Base-by-base conservation (phyloP, 2,888 invertebrate species). In the Cheilosia grossa region DNA sequence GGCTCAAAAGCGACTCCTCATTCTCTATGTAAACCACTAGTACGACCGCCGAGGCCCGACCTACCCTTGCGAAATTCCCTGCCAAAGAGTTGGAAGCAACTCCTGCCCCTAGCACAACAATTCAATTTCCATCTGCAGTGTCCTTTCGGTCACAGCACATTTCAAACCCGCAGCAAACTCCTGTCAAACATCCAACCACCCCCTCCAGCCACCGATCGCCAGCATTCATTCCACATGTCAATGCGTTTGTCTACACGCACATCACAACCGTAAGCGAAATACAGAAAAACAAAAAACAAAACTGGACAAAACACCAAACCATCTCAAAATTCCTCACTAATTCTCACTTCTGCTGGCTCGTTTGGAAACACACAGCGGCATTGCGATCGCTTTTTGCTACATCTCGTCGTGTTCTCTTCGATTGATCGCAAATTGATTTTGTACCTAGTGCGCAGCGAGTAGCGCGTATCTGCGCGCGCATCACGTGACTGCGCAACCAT, bases 391-490 rank as follows among this genome's bases (percentile, higher is more conserved):
- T 80, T 77, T 82, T 82, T 69, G 19, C 58, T 27, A 13, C 44
- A 30, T 30, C 27, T 6, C 42, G 53, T 67, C 42, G 47, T 37
- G 70, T 75, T 69, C 37, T 63, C 51, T 54, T 75, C 85, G 85
- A 85, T 85, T 81, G 85, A 85, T 85, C 85, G 85, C 85, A 85
- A 81, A 85, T 85, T 85, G 85, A 85, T 85, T 85, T 81, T 66
- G 85, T 81, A 85, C 85, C 81, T 83, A 75, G 75, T 67, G 64
- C 74, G 75, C 33, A 33, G 30, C n/a, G n/a, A n/a, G n/a, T 0
- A 27, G 27, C 49, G 70, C 61, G 73, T 54, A 53, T 63, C 44
- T 66, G 66, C 42, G 78, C 70, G 82, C 74, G 42, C 75, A 82
- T 81, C 74, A 81, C 66, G 74, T 66, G 73, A 73, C 73, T 79